A percentile compares a stretch with the other conserved stretches of the same genome.
These are phyloP conservation scores for Echiichthys vipera DNA, from an alignment of 2,797 vertebrate species.

Conservation along the genomic window DNA sequence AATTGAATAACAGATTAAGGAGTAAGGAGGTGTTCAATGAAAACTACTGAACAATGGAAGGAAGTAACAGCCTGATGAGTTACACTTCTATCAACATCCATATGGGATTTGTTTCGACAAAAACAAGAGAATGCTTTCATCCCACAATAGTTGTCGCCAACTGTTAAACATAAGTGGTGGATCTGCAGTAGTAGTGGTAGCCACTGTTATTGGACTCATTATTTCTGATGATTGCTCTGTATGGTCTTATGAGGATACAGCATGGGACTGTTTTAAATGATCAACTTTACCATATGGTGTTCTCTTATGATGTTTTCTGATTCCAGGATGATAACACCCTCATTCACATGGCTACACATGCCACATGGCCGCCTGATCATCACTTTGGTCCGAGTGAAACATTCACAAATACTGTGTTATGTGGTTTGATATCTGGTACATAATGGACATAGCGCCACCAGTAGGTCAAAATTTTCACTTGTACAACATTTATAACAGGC, in stretches of 20 bases:
- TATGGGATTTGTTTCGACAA: slow-evolving; percentile 26
- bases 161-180: slow-evolving; percentile 15
- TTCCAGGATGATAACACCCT: neutral
- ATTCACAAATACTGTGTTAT: neutral
- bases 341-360: neutral
- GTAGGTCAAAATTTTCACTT: neutral
- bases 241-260: slow-evolving; percentile 16
- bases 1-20: neutral
- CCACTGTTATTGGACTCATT: slow-evolving; percentile 15
- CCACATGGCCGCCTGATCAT: neutral
- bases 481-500: neutral
- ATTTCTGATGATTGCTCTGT: slow-evolving; percentile 17
- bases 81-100: slow-evolving; percentile 12
- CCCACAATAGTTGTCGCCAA: neutral
- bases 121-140: slow-evolving; percentile 15
- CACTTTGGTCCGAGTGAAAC: neutral
- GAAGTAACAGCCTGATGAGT: slow-evolving; percentile 15
- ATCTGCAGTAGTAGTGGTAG: slow-evolving; percentile 12
- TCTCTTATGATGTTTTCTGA: slow-evolving; percentile 6
- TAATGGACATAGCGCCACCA: neutral
- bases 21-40: neutral
- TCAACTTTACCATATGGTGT: neutral
- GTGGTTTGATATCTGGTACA: neutral
- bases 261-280: neutral
- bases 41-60: slow-evolving; percentile 11